Evolutionary conservation across 2,888 invertebrate species (phyloP).

Genomic region (Myopa testacea): DNA sequence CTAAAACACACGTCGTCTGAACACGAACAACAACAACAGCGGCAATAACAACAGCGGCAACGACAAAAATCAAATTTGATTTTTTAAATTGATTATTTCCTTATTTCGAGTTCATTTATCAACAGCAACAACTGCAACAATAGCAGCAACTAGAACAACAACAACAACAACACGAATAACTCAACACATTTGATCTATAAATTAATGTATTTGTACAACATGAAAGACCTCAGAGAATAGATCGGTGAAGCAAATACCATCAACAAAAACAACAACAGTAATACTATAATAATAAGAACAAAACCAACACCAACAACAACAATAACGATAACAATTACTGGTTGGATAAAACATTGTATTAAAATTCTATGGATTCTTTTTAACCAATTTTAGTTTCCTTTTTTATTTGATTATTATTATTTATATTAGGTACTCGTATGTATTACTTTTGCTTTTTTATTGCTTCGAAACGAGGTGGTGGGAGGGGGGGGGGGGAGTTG

Average conservation of each 20-base stretch:
- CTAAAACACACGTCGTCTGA: neutral
- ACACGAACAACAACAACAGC: neutral
- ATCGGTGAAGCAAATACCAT: neutral
- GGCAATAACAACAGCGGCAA: constrained; percentile 40
- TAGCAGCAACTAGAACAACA: neutral
- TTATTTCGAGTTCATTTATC: constrained; percentile 54
- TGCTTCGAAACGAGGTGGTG: no score
- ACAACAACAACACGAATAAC: neutral
- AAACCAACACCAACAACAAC: no score
- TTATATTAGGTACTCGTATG: no score
- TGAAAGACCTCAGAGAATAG: neutral
- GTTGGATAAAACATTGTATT: constrained; percentile 2
- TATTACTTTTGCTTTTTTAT: neutral
- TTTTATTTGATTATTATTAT: neutral
- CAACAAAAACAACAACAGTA: no score
- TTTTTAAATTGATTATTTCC: constrained; percentile 69
- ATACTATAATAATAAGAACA: no score
- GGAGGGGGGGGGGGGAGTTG: no score
- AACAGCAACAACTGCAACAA: constrained; percentile 12
- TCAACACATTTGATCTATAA: neutral
- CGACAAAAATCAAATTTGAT: constrained; percentile 64
- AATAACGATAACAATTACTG: neutral
- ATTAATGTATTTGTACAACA: neutral
- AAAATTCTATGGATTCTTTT: constrained; percentile 3
- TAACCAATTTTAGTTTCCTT: neutral